Base-by-base conservation (phyloP, 35 echinoderm and acorn worm genomes). In the Holothuria glaberrima region DNA sequence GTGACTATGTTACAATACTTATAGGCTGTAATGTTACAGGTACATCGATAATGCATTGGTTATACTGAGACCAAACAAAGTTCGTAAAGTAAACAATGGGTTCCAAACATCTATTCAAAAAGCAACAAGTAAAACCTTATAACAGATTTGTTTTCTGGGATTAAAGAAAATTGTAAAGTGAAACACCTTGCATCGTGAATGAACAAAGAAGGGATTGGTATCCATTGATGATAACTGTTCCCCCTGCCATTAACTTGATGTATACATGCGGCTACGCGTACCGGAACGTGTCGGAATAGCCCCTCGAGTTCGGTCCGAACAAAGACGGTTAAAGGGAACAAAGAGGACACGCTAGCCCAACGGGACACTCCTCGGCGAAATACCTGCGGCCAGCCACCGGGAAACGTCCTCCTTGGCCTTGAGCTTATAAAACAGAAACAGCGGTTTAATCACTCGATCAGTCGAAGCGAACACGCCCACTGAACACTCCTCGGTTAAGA, bases 381-480 rank as follows among this genome's bases (percentile, higher is more conserved):
- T 78, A 78, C 74, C 74, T 78, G 74, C 50, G 74, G 74, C 74
- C 74, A 75, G 74, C 74, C 74, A 78, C 74, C 41, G 74, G 44
- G 36, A 78, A 78, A 78, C 74, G 50, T 48, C 50, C 44, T 48
- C 4, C 74, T 78, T 48, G 50, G 74, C 74, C 74, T 78, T 78
- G 74, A 78, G 74, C 41, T 9, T 78, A 78, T 78, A 78, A 78
- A 50, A 78, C 50, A 78, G 7, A 33, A 78, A 78, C 74, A 78
- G 41, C 74, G 74, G 74, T 48, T 25, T 48, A 78, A 48, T 78
- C 44, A 48, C 74, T 78, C 74, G 38, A 48, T 78, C 74, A 78
- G 44, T 48, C 4, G 38, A 26, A 48, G 9, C 38, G 50, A 78
- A 78, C 74, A 45, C 74, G 74, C 74, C 74, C 74, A 78, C 74